Percentiles rank a stretch among this genome's conserved stretches.
Evolutionary conservation across 2,888 invertebrate species (phyloP).

Genomic region (Aricia artaxerxes): DNA sequence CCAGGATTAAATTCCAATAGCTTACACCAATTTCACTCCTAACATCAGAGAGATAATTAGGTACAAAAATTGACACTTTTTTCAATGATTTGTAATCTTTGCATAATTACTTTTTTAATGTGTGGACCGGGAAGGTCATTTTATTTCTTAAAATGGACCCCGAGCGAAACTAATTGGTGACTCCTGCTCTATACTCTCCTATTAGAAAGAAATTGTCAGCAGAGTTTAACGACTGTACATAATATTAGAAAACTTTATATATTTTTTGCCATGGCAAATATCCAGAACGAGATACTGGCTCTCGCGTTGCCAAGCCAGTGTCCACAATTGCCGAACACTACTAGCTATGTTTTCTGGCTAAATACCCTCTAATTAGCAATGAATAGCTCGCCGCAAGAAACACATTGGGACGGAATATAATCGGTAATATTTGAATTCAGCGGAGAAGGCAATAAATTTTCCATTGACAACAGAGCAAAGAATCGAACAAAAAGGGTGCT

Average conservation of each 20-base stretch:
- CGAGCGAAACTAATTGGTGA: too few relatives aligned
- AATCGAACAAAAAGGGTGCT: conserved; percentile 78
- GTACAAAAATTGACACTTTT: too few relatives aligned
- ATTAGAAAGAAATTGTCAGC: neutral
- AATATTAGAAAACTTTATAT: conserved; percentile 21
- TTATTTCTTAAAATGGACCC: too few relatives aligned
- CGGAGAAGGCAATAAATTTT: conserved; percentile 73
- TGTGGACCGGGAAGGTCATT: too few relatives aligned
- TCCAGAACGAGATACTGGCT: conserved; percentile 2
- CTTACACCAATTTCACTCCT: too few relatives aligned
- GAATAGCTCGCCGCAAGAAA: neutral
- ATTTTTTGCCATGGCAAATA: conserved; percentile 7
- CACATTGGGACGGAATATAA: conserved; percentile 52
- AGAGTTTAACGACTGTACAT: neutral
- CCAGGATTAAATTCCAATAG: too few relatives aligned
- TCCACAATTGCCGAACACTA: conserved; percentile 14
- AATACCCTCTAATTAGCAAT: neutral
- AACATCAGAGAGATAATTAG: too few relatives aligned
- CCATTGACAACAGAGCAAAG: conserved; percentile 76
- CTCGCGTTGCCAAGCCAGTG: neutral
- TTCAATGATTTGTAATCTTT: too few relatives aligned
- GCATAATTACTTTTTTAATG: too few relatives aligned
- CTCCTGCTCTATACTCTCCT: too few relatives aligned
- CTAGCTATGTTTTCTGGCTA: neutral
- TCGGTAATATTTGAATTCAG: conserved; percentile 75